Conservation (phyloP, 2,113 vertebrate species). For the Elachura formosa region DNA sequence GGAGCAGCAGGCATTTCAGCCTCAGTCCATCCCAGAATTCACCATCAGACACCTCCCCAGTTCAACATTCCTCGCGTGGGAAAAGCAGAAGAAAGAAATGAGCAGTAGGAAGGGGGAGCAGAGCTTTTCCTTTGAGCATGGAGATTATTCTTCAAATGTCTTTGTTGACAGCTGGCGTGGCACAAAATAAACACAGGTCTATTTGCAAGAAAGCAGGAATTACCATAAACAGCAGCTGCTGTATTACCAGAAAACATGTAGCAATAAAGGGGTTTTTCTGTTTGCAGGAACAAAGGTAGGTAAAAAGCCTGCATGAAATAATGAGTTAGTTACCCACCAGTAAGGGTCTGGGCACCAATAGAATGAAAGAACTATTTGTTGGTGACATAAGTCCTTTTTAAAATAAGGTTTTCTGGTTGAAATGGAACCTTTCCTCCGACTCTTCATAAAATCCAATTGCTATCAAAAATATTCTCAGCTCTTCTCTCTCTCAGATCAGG, state of each 20-base stretch:
- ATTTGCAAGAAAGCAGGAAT: slow-evolving; percentile 75
- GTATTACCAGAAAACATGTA: slow-evolving; percentile 29
- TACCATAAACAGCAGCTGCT: slow-evolving; percentile 73
- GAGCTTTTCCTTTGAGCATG: slow-evolving; percentile 50
- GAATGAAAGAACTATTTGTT: background rate
- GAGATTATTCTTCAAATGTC: slow-evolving; percentile 66
- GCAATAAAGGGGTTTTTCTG: slow-evolving; percentile 37
- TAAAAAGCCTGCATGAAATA: slow-evolving; percentile 16
- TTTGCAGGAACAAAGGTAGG: slow-evolving; percentile 51
- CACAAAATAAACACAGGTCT: slow-evolving; percentile 70
- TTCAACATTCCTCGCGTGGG: background rate
- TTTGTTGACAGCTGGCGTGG: slow-evolving; percentile 73
- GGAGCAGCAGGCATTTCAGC: background rate
- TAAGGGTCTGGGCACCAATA: background rate
- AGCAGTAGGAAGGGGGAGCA: background rate
- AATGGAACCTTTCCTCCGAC: background rate
- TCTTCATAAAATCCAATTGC: background rate
- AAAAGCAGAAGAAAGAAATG: background rate
- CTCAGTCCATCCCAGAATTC: background rate
- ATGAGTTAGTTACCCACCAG: slow-evolving; percentile 62
- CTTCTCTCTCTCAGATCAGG: background rate
- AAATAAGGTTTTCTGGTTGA: slow-evolving; percentile 17
- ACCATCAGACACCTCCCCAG: background rate
- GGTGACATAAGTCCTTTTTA: background rate
- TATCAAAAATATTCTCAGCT: background rate